A percentile compares a stretch with the other conserved stretches of the same genome.
phyloP scores from a whole-genome alignment of 2,888 invertebrate species.

The Diplazon laetatorius region DNA sequence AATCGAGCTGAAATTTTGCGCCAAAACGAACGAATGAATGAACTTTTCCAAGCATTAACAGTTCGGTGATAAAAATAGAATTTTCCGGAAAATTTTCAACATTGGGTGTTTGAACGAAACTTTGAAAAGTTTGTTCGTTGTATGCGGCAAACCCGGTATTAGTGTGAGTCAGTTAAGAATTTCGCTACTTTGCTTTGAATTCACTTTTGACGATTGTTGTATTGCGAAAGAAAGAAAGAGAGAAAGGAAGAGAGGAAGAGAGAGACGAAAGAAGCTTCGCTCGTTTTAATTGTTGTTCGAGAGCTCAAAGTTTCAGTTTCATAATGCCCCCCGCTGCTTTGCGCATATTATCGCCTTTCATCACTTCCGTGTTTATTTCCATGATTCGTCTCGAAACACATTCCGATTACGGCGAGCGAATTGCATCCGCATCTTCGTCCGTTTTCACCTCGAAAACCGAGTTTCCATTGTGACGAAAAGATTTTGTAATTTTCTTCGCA shows the following conservation, averaged over 20 bases:
- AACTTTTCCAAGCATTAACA: slow-evolving; percentile 9
- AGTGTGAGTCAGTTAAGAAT: slow-evolving; percentile 14
- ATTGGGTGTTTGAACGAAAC: neutral
- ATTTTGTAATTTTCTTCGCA: neutral
- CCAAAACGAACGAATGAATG: too few species aligned
- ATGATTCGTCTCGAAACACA: neutral
- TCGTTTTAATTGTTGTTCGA: slow-evolving; percentile 22
- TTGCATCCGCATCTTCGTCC: neutral
- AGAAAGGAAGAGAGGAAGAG: too few species aligned
- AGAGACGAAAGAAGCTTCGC: slow-evolving; percentile 29
- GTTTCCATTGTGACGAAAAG: neutral
- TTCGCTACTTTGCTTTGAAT: slow-evolving; percentile 9
- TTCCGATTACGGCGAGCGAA: slow-evolving; percentile 6
- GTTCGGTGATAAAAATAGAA: slow-evolving; percentile 12
- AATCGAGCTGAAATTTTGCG: too few species aligned
- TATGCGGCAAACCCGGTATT: neutral
- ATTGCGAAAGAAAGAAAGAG: slow-evolving; percentile 9
- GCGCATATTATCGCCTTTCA: slow-evolving; percentile 2
- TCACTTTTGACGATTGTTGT: slow-evolving; percentile 27
- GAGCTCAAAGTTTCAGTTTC: slow-evolving; percentile 9
- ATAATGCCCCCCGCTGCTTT: neutral
- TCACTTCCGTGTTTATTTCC: neutral
- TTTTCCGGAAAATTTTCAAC: neutral
- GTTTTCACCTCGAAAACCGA: too few species aligned
- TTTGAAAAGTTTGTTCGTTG: neutral